Evolutionary conservation across 64 coral and sea anemone genomes (phyloP).

Genomic region (Anthopleura sola): DNA sequence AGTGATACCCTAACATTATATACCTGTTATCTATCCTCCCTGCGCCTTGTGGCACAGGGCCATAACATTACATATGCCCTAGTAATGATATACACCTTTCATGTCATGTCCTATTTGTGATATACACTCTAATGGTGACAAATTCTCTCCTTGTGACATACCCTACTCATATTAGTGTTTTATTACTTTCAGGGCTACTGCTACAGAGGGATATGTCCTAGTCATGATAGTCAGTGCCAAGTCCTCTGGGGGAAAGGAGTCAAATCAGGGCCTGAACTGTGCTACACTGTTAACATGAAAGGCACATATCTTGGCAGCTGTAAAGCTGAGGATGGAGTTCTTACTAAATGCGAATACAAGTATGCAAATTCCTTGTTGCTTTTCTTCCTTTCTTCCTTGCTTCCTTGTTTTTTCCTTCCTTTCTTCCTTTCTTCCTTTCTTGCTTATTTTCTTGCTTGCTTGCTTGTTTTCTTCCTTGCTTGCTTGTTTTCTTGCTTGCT

Average conservation of each 20-base stretch:
- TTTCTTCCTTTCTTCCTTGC: neutral
- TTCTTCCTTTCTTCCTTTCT: neutral
- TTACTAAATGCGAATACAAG: neutral
- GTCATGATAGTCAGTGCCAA: constrained; percentile 36
- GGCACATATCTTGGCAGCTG: constrained; percentile 33
- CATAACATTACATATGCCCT: no score
- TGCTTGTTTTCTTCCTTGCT: neutral
- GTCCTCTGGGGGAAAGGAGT: constrained; percentile 31
- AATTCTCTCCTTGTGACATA: neutral
- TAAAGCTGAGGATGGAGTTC: neutral
- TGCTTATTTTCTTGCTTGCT: neutral
- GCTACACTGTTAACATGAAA: constrained; percentile 17
- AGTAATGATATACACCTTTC: no score
- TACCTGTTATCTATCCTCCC: no score
- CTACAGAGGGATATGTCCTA: constrained; percentile 37
- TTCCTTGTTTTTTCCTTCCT: neutral
- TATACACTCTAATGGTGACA: no score
- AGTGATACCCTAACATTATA: no score
- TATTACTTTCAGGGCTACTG: constrained; percentile 33
- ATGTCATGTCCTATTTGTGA: no score
- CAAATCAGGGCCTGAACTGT: constrained; percentile 34
- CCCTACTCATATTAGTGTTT: neutral
- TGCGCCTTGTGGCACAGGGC: no score
- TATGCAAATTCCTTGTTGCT: neutral
- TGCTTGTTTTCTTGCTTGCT: neutral